Conservation (phyloP, 2,888 invertebrate species). For the Sminthurinus aureus region DNA sequence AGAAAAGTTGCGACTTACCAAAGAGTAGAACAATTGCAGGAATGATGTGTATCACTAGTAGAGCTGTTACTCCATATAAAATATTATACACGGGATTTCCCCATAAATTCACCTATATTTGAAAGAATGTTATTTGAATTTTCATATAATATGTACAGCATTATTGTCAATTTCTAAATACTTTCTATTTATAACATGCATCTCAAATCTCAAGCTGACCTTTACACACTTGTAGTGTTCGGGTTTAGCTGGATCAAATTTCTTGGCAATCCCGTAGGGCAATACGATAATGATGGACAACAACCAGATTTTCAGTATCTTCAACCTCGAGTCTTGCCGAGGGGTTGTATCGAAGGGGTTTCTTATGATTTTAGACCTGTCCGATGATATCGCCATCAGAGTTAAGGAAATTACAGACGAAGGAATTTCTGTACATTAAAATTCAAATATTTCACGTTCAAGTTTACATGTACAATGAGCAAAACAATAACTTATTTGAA, state of each 20-base stretch:
- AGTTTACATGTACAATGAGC: too few species aligned
- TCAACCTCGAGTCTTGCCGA: not conserved
- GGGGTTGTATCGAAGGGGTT: constrained; percentile 21
- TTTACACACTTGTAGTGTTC: constrained; percentile 28
- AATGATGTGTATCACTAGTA: constrained; percentile 21
- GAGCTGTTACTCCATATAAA: not conserved
- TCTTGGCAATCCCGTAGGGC: constrained; percentile 9
- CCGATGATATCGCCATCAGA: constrained; percentile 24
- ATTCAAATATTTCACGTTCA: too few species aligned
- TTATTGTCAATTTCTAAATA: too few species aligned
- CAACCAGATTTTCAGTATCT: constrained; percentile 22
- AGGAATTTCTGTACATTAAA: constrained; percentile 13
- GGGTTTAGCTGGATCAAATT: constrained; percentile 12
- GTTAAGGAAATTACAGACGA: constrained; percentile 20
- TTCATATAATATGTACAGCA: not conserved
- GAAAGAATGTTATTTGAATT: not conserved
- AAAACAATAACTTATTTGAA: too few species aligned
- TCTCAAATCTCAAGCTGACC: not conserved
- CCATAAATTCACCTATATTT: constrained; percentile 9
- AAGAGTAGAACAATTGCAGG: constrained; percentile 23
- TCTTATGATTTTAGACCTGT: constrained; percentile 20
- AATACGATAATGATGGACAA: constrained; percentile 18
- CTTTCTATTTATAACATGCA: not conserved
- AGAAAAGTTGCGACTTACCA: not conserved
- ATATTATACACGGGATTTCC: constrained; percentile 14